These are phyloP conservation scores for Bunonema sp. DNA, from an alignment of 2,888 invertebrate genomes.

Conservation along the genomic window DNA sequence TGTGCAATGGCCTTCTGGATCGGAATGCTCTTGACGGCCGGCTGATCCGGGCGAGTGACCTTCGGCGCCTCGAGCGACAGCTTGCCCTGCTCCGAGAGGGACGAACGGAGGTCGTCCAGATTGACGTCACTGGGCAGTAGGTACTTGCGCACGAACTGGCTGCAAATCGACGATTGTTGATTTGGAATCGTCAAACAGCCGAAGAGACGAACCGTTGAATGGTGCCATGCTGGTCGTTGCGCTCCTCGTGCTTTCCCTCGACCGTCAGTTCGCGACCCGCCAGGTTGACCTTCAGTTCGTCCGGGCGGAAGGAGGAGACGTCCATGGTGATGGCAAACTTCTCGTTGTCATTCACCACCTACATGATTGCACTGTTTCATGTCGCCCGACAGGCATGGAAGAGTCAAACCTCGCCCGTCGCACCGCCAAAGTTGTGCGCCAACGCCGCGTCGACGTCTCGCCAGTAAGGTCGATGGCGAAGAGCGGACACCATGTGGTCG, in stretches of 20 bases:
- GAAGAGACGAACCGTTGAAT: conserved; percentile 3
- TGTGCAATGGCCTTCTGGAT: conserved; percentile 2
- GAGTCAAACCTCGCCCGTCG: too few species aligned
- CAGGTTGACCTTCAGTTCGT: too few species aligned
- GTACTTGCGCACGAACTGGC: conserved; percentile 5
- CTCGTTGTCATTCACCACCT: too few species aligned
- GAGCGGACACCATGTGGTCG: too few species aligned
- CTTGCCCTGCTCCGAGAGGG: conserved; percentile 2
- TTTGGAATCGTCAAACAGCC: background rate
- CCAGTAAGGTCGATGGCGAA: too few species aligned
- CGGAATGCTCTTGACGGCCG: conserved; percentile 1
- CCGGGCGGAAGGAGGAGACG: too few species aligned
- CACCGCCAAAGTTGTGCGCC: too few species aligned
- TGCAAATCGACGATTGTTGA: background rate
- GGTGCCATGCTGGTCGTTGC: conserved; percentile 9
- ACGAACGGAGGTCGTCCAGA: conserved; percentile 3
- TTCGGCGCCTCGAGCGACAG: conserved; percentile 3
- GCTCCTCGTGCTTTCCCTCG: conserved; percentile 15
- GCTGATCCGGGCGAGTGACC: background rate
- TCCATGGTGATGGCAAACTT: too few species aligned
- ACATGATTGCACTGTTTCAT: too few species aligned
- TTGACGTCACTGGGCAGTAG: conserved; percentile 1
- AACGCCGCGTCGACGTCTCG: too few species aligned
- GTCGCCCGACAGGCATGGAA: too few species aligned
- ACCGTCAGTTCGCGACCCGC: too few species aligned